Conservation (phyloP, 1,140 invertebrate species). For the Drosophila asahinai region DNA sequence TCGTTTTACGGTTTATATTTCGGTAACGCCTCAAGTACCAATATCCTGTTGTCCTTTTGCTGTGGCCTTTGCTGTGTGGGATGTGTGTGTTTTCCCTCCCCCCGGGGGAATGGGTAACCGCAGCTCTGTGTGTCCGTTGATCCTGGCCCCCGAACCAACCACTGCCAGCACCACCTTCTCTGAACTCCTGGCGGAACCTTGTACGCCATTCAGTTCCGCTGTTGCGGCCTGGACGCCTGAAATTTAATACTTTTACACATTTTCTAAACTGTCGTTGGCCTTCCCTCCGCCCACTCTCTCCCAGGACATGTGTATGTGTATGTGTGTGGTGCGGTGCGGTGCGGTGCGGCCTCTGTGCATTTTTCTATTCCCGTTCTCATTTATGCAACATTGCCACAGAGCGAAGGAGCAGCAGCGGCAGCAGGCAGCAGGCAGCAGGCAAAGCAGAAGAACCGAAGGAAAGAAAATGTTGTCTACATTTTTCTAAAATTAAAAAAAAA, state of each 20-base stretch:
- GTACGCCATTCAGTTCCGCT: constrained; percentile 34
- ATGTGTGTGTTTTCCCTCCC: not conserved
- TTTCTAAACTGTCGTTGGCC: constrained; percentile 62
- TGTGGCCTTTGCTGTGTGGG: not conserved
- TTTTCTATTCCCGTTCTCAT: constrained; percentile 59
- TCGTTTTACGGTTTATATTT: not conserved
- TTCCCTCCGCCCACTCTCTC: constrained; percentile 1
- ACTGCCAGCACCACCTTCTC: not conserved
- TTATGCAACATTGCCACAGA: constrained; percentile 56
- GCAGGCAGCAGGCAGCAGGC: constrained; percentile 22
- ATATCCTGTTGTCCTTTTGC: constrained; percentile 9
- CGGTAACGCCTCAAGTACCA: constrained; percentile 21
- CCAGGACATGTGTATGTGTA: constrained; percentile 36
- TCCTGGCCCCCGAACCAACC: constrained; percentile 1
- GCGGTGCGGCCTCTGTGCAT: constrained; percentile 39
- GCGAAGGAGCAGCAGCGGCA: constrained; percentile 21
- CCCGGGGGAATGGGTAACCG: constrained; percentile 19
- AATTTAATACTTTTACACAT: constrained; percentile 63
- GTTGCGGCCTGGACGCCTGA: constrained; percentile 48
- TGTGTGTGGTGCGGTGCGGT: not conserved
- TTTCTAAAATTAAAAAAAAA: constrained; percentile 64
- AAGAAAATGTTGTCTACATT: constrained; percentile 52
- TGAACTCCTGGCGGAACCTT: constrained; percentile 20
- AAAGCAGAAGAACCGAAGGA: constrained; percentile 21
- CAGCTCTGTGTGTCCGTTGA: constrained; percentile 11